These are phyloP conservation scores for Betta splendens DNA, from an alignment of 2,797 vertebrate genomes.

Conservation along the genomic window DNA sequence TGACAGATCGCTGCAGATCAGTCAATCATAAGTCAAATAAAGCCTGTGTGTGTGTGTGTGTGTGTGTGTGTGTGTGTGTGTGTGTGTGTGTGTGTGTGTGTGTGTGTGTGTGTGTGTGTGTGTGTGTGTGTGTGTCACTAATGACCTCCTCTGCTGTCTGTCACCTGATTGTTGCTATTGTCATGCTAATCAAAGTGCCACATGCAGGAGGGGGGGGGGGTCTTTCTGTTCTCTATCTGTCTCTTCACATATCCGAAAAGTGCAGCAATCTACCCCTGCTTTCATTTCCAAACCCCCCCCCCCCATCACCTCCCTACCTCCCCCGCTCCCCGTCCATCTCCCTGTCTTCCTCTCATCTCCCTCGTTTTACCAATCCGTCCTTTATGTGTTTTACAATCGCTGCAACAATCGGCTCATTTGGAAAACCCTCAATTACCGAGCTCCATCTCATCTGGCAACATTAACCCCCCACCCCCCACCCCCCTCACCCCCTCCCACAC, in stretches of 20 bases:
- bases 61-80: conserved; percentile 1
- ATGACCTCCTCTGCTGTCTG: conserved; percentile 72
- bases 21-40: too few relatives aligned
- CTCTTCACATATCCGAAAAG: conserved; percentile 57
- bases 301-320: background rate
- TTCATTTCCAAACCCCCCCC: too few relatives aligned
- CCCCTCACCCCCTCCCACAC: conserved; percentile 3
- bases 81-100: conserved; percentile 11
- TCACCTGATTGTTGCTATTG: conserved; percentile 78
- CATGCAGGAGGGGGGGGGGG: conserved; percentile 40
- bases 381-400: conserved; percentile 73
- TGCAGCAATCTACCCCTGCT: conserved; percentile 49
- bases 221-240: conserved; percentile 45
- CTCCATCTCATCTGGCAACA: conserved; percentile 61
- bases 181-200: conserved; percentile 71
- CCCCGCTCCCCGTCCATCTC: conserved; percentile 15
- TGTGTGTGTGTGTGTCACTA: conserved; percentile 61
- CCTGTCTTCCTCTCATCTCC: conserved; percentile 71
- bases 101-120: conserved; percentile 16
- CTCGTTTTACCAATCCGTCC: conserved; percentile 62
- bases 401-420: conserved; percentile 75
- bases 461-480: background rate
- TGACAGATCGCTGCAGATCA: too few relatives aligned
- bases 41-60: conserved; percentile 13
- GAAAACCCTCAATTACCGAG: conserved; percentile 78